A percentile compares a stretch with the other conserved stretches of the same genome.
Conservation (phyloP, 1,140 invertebrate genomes). For the Caenorhabditis latens region DNA sequence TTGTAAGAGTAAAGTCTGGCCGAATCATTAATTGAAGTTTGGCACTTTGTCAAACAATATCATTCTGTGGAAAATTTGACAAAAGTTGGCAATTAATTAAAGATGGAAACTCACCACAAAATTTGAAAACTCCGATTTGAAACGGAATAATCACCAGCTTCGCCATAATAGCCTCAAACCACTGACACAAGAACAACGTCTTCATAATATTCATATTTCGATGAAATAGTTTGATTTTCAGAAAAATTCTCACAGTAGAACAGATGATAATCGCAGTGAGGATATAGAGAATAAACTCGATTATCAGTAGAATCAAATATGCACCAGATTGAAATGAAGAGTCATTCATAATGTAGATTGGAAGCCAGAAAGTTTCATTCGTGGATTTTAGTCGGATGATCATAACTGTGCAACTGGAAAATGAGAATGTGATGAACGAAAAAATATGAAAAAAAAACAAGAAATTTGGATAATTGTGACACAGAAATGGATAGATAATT, state of each 20-base stretch:
- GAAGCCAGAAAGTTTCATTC: not conserved
- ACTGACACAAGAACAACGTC: slow-evolving; percentile 12
- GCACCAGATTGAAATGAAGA: slow-evolving; percentile 11
- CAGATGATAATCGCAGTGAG: not conserved
- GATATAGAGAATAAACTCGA: not conserved
- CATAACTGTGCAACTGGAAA: not conserved
- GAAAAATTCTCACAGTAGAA: not conserved
- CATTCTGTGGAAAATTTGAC: no score
- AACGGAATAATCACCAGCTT: not conserved
- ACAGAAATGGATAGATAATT: no score
- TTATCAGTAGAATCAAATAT: not conserved
- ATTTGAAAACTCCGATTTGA: not conserved
- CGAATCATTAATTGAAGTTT: no score
- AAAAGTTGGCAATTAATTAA: no score
- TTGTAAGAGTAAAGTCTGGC: no score
- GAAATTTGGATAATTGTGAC: no score
- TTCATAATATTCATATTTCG: slow-evolving; percentile 40
- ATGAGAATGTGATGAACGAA: not conserved
- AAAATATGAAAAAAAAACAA: not conserved
- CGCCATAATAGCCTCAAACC: not conserved
- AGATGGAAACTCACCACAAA: not conserved
- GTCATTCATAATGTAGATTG: slow-evolving; percentile 19
- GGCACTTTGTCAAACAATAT: no score
- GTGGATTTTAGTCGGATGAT: not conserved
- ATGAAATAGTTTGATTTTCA: slow-evolving; percentile 19